Base-by-base conservation (phyloP, 2,888 invertebrate genomes). In the Trichopria drosophilae region DNA sequence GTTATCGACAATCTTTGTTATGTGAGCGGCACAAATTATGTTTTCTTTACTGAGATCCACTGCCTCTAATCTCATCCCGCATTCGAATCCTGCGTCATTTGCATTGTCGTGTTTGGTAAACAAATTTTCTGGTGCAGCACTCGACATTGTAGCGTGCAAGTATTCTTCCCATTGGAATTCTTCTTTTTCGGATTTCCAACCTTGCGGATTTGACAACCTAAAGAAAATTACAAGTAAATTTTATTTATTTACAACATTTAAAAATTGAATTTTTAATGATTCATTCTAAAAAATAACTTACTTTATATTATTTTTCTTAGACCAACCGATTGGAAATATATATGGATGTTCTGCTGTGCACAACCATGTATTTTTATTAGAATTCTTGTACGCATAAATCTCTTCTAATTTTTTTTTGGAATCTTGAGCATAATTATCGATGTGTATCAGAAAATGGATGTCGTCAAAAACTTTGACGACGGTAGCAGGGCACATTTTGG, bases 401-500 rank as follows among this genome's bases (percentile, higher is more conserved):
- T 79, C 79, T 41, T 80, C 78, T 1, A 77, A 77, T 44, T 53
- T 51, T 43, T 48, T 44, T 47, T 19, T 20, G 7, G 39, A 31
- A 28, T 56, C 47, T 19, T 53, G 41, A 9, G 32, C 48, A 32
- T 56, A 53, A 1, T 68, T 45, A 45, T 83, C 78, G 18, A 86
- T 76, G 37, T 81, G 79, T 18, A 90, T 84, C 62, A 87, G 79
- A 63, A 89, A 81, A 67, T 86, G 85, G 57, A 81, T 81, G 61
- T 82, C 80, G 66, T 83, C 82, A 67, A 82, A 81, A 18, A 87
- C 81, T 74, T 84, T 83, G 39, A 80, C 78, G 10, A 90, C 83
- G 2, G 87, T 86, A 1, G 89, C 89, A 0, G 88, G 87, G 48
- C 82, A 81, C 40, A 90, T 79, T 15, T 82, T 80, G 31, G 81